phyloP scores from a whole-genome alignment of 1,140 invertebrate species.

The Zaprionus tsacasi region DNA sequence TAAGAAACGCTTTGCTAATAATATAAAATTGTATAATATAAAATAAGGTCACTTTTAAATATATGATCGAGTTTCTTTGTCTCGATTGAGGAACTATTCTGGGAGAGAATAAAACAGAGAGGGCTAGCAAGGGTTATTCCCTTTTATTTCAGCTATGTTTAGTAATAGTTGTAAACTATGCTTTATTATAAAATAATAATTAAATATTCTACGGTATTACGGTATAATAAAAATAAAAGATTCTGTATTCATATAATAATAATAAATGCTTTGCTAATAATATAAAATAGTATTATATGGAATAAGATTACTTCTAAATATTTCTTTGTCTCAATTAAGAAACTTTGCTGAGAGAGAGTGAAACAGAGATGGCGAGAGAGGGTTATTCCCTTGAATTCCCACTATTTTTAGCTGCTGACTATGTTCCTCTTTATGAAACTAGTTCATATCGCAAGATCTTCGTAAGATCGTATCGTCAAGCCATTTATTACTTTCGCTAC shows the following conservation, averaged over 20 bases:
- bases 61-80: not conserved
- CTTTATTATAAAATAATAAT: too few relatives aligned
- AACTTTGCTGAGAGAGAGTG: too few relatives aligned
- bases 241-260: too few relatives aligned
- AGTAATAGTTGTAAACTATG: too few relatives aligned
- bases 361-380: not conserved
- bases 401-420: not conserved
- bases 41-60: not conserved
- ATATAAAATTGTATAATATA: not conserved
- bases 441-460: not conserved
- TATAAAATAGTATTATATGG: too few relatives aligned
- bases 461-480: not conserved
- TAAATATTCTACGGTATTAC: too few relatives aligned
- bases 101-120: not conserved
- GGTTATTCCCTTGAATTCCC: not conserved
- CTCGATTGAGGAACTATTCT: too few relatives aligned
- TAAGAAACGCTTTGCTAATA: not conserved
- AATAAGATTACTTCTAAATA: too few relatives aligned
- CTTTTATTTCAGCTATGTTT: not conserved
- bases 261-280: too few relatives aligned
- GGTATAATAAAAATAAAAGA: too few relatives aligned
- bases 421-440: not conserved
- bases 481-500: not conserved
- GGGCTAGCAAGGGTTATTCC: not conserved
- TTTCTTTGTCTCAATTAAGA: too few relatives aligned